Conservation (phyloP, 2,113 vertebrate genomes). For the Cheirogaleus medius region DNA sequence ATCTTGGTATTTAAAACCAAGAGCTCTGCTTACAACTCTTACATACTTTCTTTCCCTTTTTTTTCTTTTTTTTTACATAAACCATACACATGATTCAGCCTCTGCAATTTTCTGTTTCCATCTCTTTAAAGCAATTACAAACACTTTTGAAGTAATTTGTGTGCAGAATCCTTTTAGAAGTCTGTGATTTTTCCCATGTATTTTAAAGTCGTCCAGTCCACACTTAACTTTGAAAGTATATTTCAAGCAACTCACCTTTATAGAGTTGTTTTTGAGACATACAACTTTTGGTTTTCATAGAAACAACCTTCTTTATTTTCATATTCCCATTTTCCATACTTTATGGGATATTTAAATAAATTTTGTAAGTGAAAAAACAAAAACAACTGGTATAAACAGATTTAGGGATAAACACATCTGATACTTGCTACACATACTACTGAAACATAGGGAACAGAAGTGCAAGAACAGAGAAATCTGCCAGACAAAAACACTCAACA, state of each 20-base stretch:
- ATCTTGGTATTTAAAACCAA: background rate
- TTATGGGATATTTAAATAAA: slow-evolving; percentile 52
- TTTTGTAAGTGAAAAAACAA: slow-evolving; percentile 48
- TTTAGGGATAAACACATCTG: slow-evolving; percentile 68
- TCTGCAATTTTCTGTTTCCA: background rate
- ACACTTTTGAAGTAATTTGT: slow-evolving; percentile 34
- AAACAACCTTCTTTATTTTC: slow-evolving; percentile 48
- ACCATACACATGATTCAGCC: background rate
- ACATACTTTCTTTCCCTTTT: background rate
- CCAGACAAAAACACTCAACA: background rate
- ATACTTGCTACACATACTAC: background rate
- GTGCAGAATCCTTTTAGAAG: background rate
- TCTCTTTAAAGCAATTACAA: slow-evolving; percentile 56
- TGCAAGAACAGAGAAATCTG: background rate
- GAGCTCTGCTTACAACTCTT: background rate
- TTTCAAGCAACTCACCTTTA: slow-evolving; percentile 51
- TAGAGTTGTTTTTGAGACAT: slow-evolving; percentile 39
- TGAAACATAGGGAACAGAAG: slow-evolving; percentile 24
- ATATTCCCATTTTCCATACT: slow-evolving; percentile 38
- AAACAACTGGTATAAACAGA: slow-evolving; percentile 62
- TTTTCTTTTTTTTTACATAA: background rate
- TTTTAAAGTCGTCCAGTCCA: background rate
- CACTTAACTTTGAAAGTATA: slow-evolving; percentile 39
- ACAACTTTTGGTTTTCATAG: slow-evolving; percentile 30
- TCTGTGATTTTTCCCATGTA: background rate